Evolutionary conservation across 1,140 invertebrate species (phyloP).

Genomic region (Penaeus indicus): DNA sequence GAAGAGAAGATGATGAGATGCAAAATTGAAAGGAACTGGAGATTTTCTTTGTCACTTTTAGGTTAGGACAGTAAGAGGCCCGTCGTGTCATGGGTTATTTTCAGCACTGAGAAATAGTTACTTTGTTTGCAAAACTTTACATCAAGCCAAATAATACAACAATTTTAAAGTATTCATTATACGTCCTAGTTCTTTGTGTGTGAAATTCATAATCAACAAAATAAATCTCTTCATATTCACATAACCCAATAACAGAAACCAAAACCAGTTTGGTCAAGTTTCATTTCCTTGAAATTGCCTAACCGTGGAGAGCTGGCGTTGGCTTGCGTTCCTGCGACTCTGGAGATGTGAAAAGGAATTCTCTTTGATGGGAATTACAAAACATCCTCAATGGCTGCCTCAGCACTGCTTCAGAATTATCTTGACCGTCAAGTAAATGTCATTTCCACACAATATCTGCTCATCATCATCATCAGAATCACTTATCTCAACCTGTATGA

Average conservation of each 20-base stretch:
- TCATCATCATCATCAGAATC: conserved; percentile 55
- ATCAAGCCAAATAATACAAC: neutral
- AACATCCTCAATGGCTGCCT: conserved; percentile 30
- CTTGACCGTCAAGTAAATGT: conserved; percentile 23
- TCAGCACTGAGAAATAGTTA: neutral
- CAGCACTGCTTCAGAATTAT: neutral
- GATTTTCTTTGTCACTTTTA: conserved; percentile 12
- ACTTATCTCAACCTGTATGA: conserved; percentile 40
- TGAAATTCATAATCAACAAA: too few relatives aligned
- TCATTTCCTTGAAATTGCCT: neutral
- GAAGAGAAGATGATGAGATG: conserved; percentile 47
- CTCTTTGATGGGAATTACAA: conserved; percentile 50
- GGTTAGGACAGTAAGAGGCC: conserved; percentile 33
- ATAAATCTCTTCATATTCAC: too few relatives aligned
- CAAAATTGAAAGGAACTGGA: conserved; percentile 16
- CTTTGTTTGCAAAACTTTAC: too few relatives aligned
- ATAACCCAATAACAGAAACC: too few relatives aligned
- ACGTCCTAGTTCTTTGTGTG: too few relatives aligned
- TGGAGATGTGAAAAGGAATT: conserved; percentile 13
- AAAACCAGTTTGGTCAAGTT: too few relatives aligned
- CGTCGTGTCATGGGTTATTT: neutral
- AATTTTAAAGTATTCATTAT: neutral
- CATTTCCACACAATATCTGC: conserved; percentile 53
- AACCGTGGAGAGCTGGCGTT: conserved; percentile 49
- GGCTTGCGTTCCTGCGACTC: conserved; percentile 19